Conservation (phyloP, 2,113 vertebrate species). For the Pachycephala philippinensis region DNA sequence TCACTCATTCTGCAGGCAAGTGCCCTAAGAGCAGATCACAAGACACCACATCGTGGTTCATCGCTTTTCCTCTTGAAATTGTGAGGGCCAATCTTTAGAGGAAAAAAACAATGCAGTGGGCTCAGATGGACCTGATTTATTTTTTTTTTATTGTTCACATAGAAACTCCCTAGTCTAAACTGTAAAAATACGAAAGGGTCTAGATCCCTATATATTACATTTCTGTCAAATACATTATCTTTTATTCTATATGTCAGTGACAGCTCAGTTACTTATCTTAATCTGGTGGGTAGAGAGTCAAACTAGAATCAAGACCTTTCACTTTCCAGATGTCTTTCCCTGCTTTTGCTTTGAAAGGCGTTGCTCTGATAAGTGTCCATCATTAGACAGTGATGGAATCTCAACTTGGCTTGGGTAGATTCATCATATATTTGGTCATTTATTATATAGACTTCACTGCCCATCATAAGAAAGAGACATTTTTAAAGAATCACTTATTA, state of each 20-base stretch:
- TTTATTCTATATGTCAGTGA: neutral
- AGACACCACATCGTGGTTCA: accelerated
- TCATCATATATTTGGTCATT: neutral
- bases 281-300: neutral
- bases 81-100: accelerated
- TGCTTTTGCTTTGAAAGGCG: neutral
- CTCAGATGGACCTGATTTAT: neutral
- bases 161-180: neutral
- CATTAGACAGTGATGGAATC: neutral
- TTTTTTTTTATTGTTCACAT: neutral
- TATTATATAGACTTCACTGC: neutral
- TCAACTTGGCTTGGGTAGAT: neutral
- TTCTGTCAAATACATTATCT: neutral
- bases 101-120: neutral
- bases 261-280: neutral
- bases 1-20: neutral
- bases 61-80: neutral
- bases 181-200: neutral
- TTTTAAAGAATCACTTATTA: neutral
- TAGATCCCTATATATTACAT: neutral
- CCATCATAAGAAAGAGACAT: neutral
- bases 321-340: neutral
- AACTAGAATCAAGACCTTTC: neutral
- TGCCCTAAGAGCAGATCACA: neutral
- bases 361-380: neutral